A percentile compares a stretch with the other conserved stretches of the same genome.
Conservation (phyloP, 64 coral and sea anemone species). For the Actinia tenebrosa region DNA sequence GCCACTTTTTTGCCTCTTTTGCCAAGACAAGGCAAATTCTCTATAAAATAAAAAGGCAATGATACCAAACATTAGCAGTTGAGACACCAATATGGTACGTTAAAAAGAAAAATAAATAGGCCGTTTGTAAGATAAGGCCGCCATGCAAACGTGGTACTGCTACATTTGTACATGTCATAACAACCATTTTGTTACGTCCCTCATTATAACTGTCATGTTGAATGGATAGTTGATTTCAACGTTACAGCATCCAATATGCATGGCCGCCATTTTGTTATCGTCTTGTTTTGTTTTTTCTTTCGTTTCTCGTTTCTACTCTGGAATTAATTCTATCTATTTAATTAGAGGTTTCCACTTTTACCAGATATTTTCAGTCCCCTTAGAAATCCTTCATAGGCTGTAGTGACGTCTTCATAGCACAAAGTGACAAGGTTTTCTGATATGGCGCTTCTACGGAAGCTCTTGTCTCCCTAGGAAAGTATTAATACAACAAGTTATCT, state of each 20-base stretch:
- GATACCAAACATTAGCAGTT: no score
- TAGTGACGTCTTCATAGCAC: slow-evolving; percentile 59
- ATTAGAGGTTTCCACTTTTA: slow-evolving; percentile 6
- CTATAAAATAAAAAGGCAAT: neutral
- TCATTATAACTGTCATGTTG: neutral
- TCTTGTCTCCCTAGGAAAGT: slow-evolving; percentile 45
- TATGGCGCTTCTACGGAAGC: slow-evolving; percentile 33
- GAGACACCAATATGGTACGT: no score
- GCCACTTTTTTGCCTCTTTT: neutral
- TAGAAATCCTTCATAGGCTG: slow-evolving; percentile 74
- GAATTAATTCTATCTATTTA: neutral
- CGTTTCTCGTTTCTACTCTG: neutral
- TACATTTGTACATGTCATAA: no score
- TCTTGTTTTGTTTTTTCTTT: neutral
- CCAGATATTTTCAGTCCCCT: slow-evolving; percentile 58
- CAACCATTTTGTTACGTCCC: neutral
- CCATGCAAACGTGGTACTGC: no score
- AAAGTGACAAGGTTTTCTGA: slow-evolving; percentile 22
- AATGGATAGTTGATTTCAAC: neutral
- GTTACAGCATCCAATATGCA: neutral
- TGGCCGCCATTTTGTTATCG: neutral
- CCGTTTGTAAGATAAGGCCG: no score
- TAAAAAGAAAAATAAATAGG: no score
- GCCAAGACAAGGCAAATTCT: slow-evolving; percentile 35
- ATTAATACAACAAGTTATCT: no score